Conservation (phyloP, 2,113 vertebrate genomes). For the Girardinichthys multiradiatus region DNA sequence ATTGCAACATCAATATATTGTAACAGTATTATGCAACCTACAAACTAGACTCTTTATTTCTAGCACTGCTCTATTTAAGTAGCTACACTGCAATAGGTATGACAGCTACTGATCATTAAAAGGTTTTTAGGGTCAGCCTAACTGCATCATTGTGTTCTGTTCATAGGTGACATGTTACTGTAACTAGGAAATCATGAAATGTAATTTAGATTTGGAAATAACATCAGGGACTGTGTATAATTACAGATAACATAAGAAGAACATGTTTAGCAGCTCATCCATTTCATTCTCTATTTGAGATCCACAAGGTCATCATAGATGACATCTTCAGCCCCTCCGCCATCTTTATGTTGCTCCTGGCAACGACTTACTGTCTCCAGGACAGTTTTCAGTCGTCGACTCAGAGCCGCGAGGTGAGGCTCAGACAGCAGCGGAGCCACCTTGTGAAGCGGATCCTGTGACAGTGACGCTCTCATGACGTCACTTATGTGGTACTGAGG, state of each 20-base stretch:
- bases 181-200: background rate
- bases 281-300: constrained; percentile 8
- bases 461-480: constrained; percentile 79
- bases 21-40: too few relatives aligned
- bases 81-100: background rate
- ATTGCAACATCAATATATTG: too few relatives aligned
- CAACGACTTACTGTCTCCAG: constrained; percentile 62
- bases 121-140: too few relatives aligned
- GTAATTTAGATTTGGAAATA: background rate
- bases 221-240: background rate
- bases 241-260: background rate
- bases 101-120: background rate
- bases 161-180: background rate
- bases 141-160: background rate
- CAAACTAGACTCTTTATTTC: too few relatives aligned
- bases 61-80: background rate
- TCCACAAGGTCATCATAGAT: constrained; percentile 66
- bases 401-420: constrained; percentile 76
- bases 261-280: background rate
- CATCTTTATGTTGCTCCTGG: constrained; percentile 26
- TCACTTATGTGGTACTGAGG: constrained; percentile 78
- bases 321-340: constrained; percentile 30
- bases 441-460: constrained; percentile 69
- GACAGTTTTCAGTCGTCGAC: constrained; percentile 73
- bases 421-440: constrained; percentile 80